Percentiles rank a stretch among this genome's conserved stretches.
phyloP scores from a whole-genome alignment of 2,113 vertebrate species.

The Paralichthys olivaceus region DNA sequence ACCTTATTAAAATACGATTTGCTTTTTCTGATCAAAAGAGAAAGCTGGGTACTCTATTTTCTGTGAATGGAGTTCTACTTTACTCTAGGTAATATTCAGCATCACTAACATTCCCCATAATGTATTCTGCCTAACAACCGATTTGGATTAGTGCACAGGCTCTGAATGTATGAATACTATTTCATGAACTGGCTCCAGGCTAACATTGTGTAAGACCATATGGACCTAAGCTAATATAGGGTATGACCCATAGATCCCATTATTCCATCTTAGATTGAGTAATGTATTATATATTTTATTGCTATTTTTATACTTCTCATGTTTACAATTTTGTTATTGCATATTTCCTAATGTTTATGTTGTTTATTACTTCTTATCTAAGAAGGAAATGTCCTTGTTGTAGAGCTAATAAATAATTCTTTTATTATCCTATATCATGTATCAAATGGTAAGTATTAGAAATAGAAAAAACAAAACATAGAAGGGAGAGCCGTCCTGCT shows the following conservation, averaged over 20 bases:
- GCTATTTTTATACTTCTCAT: no score
- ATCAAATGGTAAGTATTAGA: no score
- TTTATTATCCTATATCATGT: no score
- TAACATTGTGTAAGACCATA: conserved; percentile 3
- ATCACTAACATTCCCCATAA: not conserved
- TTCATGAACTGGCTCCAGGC: conserved; percentile 21
- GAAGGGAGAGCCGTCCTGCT: no score
- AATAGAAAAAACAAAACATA: no score
- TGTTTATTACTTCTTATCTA: no score
- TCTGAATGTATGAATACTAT: not conserved
- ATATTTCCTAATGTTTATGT: no score
- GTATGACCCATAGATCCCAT: not conserved
- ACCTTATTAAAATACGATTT: conserved; percentile 38
- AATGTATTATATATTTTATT: not conserved
- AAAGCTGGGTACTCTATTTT: not conserved
- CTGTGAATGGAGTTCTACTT: not conserved
- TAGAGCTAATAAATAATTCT: no score
- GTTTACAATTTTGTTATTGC: no score
- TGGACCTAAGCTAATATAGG: not conserved
- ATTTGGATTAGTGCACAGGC: conserved; percentile 1
- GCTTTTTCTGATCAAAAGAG: conserved; percentile 35
- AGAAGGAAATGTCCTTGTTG: no score
- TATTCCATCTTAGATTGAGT: not conserved
- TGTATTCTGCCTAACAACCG: conserved; percentile 24
- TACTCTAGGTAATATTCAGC: no score